Percentiles rank a stretch among this genome's conserved stretches.
Conservation (phyloP, 2,888 invertebrate genomes). For the Eledone cirrhosa region DNA sequence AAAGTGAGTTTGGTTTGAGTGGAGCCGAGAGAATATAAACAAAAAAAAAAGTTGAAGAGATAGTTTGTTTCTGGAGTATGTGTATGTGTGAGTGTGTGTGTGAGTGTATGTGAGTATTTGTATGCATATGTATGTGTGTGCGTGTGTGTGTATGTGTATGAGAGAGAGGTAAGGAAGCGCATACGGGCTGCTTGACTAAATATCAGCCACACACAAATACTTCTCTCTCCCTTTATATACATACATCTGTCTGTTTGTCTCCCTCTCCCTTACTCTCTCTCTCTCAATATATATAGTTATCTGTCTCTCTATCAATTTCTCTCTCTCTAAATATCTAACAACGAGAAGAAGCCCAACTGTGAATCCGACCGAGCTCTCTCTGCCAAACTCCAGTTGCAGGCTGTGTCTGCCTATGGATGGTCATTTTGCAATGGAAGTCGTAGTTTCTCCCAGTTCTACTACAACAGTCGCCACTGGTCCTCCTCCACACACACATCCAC, state of each 20-base stretch:
- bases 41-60: neutral
- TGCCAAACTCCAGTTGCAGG: neutral
- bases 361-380: too few relatives aligned
- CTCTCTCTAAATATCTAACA: too few relatives aligned
- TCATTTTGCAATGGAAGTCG: conserved; percentile 24
- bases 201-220: neutral
- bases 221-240: neutral
- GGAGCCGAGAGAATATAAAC: neutral
- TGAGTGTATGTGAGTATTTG: too few relatives aligned
- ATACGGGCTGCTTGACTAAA: neutral
- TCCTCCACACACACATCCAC: neutral
- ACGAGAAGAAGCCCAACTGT: too few relatives aligned
- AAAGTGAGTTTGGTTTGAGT: neutral
- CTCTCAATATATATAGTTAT: too few relatives aligned
- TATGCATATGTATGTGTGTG: neutral
- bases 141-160: neutral
- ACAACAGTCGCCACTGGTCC: neutral
- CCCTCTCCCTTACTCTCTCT: too few relatives aligned
- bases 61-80: neutral
- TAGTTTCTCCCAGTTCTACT: conserved; percentile 11
- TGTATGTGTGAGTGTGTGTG: neutral
- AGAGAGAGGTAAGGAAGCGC: neutral
- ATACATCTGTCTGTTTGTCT: too few relatives aligned
- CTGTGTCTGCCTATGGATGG: neutral
- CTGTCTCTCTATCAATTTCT: too few relatives aligned